Base-by-base conservation (phyloP, 2,888 invertebrate species). In the Vesta saturnalis region DNA sequence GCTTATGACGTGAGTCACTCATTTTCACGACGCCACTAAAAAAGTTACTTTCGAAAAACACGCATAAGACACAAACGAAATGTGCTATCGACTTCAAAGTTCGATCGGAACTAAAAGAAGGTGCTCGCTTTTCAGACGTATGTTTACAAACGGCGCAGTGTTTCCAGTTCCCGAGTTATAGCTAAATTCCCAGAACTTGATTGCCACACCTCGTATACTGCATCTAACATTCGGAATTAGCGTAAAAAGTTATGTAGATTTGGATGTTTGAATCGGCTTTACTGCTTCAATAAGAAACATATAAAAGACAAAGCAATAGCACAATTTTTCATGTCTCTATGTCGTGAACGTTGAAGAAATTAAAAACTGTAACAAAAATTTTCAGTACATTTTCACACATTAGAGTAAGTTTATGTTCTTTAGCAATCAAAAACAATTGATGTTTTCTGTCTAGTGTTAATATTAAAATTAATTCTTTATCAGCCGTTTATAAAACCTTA, bases 401-500 rank as follows among this genome's bases (percentile, higher is more conserved):
- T n/a, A n/a, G n/a, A n/a, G n/a, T n/a, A n/a, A n/a, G n/a, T n/a
- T n/a, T n/a, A n/a, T n/a, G n/a, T n/a, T n/a, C n/a, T n/a, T n/a
- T n/a, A n/a, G n/a, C n/a, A n/a, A 39, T 39, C 39, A 8, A 39
- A 39, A 39, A 39, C 39, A 39, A 39, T 39, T 6, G 30, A 10
- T 39, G 3, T 8, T 39, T 39, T 39, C n/a, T n/a, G 39, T 39
- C 39, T 39, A n/a, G 39, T 39, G 39, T 39, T n/a, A 39, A 39
- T 39, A 39, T 39, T 39, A n/a, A n/a, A 4, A 39, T n/a, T 10
- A 39, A n/a, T 39, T 2, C 39, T n/a, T 39, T 60, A 60, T 60
- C 60, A 52, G 60, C 19, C 49, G 18, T 14, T 60, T 52, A 52
- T 19, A 52, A 23, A 18, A 60, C 60, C 60, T 60, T 15, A 5